Evolutionary conservation across 2,797 vertebrate genomes (phyloP), one percentile per base, ranked within the genome.

Genomic region (Intellagama lesueurii): DNA sequence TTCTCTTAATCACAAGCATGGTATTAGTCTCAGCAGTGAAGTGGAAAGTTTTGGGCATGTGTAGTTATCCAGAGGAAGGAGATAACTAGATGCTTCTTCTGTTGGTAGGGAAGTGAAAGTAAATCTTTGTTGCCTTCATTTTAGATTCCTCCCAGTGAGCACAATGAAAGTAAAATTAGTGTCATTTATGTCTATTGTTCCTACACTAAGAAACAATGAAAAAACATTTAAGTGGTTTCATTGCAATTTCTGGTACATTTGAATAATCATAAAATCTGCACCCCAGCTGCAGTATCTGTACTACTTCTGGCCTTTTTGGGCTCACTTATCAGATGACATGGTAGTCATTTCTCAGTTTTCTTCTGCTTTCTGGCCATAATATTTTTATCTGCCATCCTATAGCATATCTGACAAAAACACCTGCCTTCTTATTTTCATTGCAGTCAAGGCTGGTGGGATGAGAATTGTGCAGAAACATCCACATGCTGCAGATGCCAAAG

Each of bases 391-490:
- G 40, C 69, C n/a, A 85, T 87, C 19, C 6, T 9, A 12, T 8
- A 26, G 77, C 91, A 7, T 0, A 0, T 7, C 9, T 32, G 19
- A 91, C 80, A 89, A 16, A 69, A 56, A 89, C 16, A 7, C 30
- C 24, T 52, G 32, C 8, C 44, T 7, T n/a, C 81, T n/a, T 52
- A 32, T 92, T 95, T 96, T 76, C 81, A 0, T 97, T 96, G 30
- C 94, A 99, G 99, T 99, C 85, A 99, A 99, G 95, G 99, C 98
- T 80, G 99, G 99, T 60, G 98, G 99, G 2, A 99, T 99, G 99
- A 97, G 99, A 92, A 99, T 99, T 94, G 99, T 99, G 91, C 99
- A 99, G 97, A 99, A 99, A 94, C 99, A 99, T 93, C 98, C 97
- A 2, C 94, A 98, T 68, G 82, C 96, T 44, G 97, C 96, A 49